Percentiles rank a stretch among this genome's conserved stretches.
These are phyloP conservation scores for Parauchenoglanis ngamensis DNA, from an alignment of 2,797 vertebrate genomes.

Conservation along the genomic window DNA sequence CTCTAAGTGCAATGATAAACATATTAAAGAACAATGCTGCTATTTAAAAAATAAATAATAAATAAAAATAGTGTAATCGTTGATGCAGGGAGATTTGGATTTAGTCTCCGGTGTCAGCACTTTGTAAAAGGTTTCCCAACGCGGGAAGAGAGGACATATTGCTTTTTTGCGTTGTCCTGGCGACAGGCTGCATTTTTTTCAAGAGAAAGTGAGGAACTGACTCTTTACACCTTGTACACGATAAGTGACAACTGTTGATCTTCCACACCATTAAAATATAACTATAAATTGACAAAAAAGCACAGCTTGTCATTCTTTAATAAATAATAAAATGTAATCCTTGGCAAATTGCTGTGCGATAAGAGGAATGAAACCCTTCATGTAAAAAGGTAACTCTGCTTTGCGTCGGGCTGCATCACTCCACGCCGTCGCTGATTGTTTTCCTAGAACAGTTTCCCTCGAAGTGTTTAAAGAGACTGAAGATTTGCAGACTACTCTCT, in stretches of 20 bases:
- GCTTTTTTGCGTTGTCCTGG: neutral
- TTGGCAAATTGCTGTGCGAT: neutral
- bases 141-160: neutral
- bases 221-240: neutral
- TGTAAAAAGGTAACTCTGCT: neutral
- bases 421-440: neutral
- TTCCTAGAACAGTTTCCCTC: neutral
- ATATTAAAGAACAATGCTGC: neutral
- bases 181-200: neutral
- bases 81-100: neutral
- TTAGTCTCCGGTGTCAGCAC: neutral
- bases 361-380: neutral
- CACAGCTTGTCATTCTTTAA: neutral
- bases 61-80: neutral
- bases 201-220: neutral
- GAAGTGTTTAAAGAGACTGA: neutral
- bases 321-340: neutral
- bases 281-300: neutral
- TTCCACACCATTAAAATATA: neutral
- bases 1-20: neutral
- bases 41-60: neutral
- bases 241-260: neutral
- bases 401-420: too few species aligned
- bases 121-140: neutral
- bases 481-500: too few species aligned